Evolutionary conservation across 2,888 invertebrate species (phyloP).

Genomic region (Ennomos fuscantarius): DNA sequence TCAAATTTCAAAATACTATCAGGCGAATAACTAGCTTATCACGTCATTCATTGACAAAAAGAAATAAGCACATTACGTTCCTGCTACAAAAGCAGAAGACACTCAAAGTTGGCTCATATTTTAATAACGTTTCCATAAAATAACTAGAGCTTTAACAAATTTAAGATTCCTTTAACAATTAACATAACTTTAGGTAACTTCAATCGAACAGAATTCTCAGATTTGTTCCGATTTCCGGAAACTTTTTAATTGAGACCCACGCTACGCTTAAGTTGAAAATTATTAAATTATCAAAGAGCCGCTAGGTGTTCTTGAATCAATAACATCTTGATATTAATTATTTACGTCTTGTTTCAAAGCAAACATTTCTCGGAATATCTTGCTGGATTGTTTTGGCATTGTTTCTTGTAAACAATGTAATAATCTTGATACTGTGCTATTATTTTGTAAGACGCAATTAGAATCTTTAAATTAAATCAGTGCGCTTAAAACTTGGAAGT

Average conservation of each 20-base stretch:
- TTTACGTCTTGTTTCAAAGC: slow-evolving; percentile 14
- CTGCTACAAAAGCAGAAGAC: no score
- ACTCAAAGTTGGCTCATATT: no score
- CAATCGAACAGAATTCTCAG: slow-evolving; percentile 44
- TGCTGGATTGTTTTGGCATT: background rate
- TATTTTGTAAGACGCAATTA: no score
- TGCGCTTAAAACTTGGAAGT: background rate
- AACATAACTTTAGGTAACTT: slow-evolving; percentile 48
- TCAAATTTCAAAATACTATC: no score
- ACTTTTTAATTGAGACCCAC: slow-evolving; percentile 54
- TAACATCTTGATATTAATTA: slow-evolving; percentile 22
- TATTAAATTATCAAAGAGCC: slow-evolving; percentile 28
- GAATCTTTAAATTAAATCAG: no score
- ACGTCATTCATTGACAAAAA: no score
- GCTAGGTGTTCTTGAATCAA: slow-evolving; percentile 22
- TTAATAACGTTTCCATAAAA: no score
- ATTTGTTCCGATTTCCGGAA: slow-evolving; percentile 46
- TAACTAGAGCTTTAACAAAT: no score
- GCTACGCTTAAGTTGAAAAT: slow-evolving; percentile 29
- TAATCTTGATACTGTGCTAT: no score
- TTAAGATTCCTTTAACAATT: slow-evolving; percentile 46
- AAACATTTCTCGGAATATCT: slow-evolving; percentile 1
- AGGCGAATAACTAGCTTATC: no score
- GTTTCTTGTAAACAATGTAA: background rate
- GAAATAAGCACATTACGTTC: no score